phyloP scores from a whole-genome alignment of 1,140 invertebrate genomes.

The Ceratina calcarata region DNA sequence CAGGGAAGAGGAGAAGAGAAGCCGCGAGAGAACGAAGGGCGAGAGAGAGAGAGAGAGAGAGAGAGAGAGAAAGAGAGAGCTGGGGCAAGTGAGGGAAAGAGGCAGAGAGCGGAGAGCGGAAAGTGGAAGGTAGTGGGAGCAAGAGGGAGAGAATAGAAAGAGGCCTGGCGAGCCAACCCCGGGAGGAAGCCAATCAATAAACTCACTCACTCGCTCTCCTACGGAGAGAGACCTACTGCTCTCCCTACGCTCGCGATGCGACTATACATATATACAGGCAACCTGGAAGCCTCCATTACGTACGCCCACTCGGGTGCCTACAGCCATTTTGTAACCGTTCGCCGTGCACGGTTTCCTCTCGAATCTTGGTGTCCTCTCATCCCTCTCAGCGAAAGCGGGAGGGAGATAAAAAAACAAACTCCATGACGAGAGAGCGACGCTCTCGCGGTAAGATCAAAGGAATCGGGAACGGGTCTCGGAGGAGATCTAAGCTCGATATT shows the following conservation, averaged over 20 bases:
- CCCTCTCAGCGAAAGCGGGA: constrained; percentile 8
- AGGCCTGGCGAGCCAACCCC: constrained; percentile 69
- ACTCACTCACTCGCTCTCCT: constrained; percentile 74
- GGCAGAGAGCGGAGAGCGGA: not conserved
- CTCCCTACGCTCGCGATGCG: constrained; percentile 65
- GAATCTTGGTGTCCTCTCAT: constrained; percentile 49
- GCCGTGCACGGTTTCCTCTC: constrained; percentile 57
- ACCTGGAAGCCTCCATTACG: constrained; percentile 78
- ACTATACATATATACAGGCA: constrained; percentile 59
- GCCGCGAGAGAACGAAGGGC: not conserved
- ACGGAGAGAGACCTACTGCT: constrained; percentile 71
- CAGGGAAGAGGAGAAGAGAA: constrained; percentile 39
- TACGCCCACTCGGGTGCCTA: constrained; percentile 78
- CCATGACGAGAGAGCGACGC: constrained; percentile 12
- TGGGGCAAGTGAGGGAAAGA: constrained; percentile 20
- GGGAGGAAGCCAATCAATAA: constrained; percentile 81
- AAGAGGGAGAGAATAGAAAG: constrained; percentile 61
- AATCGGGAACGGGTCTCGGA: not conserved
- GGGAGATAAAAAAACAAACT: not conserved
- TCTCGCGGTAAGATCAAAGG: constrained; percentile 22
- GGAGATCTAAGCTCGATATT: constrained; percentile 30
- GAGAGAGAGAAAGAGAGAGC: constrained; percentile 15
- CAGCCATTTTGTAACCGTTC: constrained; percentile 79
- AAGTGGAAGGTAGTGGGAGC: not conserved
- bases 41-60: not conserved